Evolutionary conservation across 2,113 vertebrate species (phyloP).

Genomic region (Labeo rohita): DNA sequence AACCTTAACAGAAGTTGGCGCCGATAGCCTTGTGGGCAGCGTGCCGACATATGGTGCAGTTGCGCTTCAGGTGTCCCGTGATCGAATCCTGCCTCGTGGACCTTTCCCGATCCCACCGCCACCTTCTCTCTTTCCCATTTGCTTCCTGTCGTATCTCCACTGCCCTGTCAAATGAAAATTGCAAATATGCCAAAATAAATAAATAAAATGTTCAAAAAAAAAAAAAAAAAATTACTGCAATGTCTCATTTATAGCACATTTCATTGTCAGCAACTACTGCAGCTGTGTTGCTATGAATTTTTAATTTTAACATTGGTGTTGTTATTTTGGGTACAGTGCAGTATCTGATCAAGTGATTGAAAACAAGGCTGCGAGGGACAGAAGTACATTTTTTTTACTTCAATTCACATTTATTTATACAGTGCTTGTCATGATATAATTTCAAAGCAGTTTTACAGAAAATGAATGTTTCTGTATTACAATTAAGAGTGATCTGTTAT

Average conservation of each 20-base stretch:
- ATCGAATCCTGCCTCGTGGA: no score
- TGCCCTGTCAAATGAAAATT: no score
- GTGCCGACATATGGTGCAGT: no score
- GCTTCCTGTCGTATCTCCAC: no score
- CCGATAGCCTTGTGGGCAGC: no score
- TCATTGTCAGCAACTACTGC: background rate
- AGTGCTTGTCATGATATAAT: background rate
- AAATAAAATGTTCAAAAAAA: no score
- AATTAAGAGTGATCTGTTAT: background rate
- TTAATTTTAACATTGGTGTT: background rate
- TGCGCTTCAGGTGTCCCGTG: no score
- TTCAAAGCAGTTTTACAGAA: background rate
- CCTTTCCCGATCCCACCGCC: no score
- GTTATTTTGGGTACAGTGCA: background rate
- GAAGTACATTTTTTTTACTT: background rate
- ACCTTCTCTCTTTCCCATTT: no score
- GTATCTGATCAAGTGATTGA: background rate
- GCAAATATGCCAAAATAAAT: no score
- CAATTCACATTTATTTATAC: background rate
- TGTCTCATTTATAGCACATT: background rate
- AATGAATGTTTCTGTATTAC: background rate
- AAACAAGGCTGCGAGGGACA: background rate
- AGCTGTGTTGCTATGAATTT: slow-evolving; percentile 18
- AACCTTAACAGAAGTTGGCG: no score
- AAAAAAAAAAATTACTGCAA: background rate